Evolutionary conservation across 1,140 invertebrate species (phyloP).

Genomic region (Drosophila nikananu): DNA sequence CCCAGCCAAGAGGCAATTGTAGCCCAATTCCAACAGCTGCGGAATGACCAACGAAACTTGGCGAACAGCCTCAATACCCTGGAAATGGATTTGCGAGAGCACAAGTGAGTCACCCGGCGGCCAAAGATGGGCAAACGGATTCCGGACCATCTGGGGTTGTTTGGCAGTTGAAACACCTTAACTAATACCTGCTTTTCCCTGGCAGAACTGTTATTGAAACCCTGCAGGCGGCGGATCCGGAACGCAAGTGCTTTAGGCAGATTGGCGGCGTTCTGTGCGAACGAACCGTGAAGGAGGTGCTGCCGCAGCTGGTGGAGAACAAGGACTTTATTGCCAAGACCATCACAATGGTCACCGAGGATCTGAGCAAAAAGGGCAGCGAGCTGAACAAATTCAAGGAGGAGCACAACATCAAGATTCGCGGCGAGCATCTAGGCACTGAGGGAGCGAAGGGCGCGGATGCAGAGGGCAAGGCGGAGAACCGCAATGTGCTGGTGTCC

Average conservation of each 20-base stretch:
- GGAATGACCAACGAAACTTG: constrained; percentile 94
- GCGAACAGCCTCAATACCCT: constrained; percentile 95
- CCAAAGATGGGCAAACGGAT: neutral
- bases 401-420: constrained; percentile 93
- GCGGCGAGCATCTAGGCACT: constrained; percentile 87
- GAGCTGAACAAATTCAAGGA: constrained; percentile 98
- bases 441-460: constrained; percentile 85
- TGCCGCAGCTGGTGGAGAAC: constrained; percentile 93
- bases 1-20: constrained; percentile 91
- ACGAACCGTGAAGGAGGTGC: constrained; percentile 95
- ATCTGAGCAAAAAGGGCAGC: constrained; percentile 93
- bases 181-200: constrained; percentile 1
- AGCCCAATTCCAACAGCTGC: constrained; percentile 93
- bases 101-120: constrained; percentile 90
- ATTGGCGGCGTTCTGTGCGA: constrained; percentile 97
- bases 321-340: constrained; percentile 93
- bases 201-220: constrained; percentile 97
- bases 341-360: constrained; percentile 91
- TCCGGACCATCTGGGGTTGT: neutral
- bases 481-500: constrained; percentile 88
- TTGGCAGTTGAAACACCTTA: constrained; percentile 22
- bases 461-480: constrained; percentile 82
- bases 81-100: constrained; percentile 97
- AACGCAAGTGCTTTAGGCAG: constrained; percentile 96
- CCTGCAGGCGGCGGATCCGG: constrained; percentile 93